These are phyloP conservation scores for Eupleurogrammus muticus DNA, from an alignment of 2,797 vertebrate species.

Conservation along the genomic window DNA sequence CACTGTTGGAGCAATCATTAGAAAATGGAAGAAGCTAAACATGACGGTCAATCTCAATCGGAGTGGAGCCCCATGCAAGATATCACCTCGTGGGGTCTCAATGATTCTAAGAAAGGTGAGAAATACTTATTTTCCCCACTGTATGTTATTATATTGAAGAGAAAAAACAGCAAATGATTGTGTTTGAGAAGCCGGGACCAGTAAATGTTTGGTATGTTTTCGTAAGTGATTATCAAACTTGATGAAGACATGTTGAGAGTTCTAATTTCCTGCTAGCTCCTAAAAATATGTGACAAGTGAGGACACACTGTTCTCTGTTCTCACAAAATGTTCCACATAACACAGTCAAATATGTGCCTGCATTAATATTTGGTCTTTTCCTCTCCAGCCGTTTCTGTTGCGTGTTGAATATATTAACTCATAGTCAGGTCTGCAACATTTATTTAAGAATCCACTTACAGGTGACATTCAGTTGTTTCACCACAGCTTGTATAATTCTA, in stretches of 20 bases:
- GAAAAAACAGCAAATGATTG: not conserved
- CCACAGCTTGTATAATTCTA: conserved; percentile 1
- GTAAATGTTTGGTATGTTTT: not conserved
- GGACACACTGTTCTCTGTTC: not conserved
- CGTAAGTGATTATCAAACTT: not conserved
- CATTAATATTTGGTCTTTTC: not conserved
- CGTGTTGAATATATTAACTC: conserved; percentile 2
- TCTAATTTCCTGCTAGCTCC: not conserved
- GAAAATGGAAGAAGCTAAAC: too few relatives aligned
- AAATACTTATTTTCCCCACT: too few relatives aligned
- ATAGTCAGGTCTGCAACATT: not conserved
- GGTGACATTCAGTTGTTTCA: conserved; percentile 12
- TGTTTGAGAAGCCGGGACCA: not conserved
- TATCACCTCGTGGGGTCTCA: too few relatives aligned
- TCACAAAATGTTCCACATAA: not conserved
- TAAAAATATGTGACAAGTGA: not conserved
- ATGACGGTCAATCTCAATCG: too few relatives aligned
- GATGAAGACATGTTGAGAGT: not conserved
- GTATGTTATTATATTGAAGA: too few relatives aligned
- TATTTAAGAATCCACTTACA: not conserved
- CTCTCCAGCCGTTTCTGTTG: not conserved
- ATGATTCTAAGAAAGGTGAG: too few relatives aligned
- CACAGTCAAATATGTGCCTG: not conserved
- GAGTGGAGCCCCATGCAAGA: too few relatives aligned
- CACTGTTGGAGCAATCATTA: too few relatives aligned